Evolutionary conservation across 2,797 vertebrate species (phyloP).

Genomic region (Hyperoplus immaculatus): DNA sequence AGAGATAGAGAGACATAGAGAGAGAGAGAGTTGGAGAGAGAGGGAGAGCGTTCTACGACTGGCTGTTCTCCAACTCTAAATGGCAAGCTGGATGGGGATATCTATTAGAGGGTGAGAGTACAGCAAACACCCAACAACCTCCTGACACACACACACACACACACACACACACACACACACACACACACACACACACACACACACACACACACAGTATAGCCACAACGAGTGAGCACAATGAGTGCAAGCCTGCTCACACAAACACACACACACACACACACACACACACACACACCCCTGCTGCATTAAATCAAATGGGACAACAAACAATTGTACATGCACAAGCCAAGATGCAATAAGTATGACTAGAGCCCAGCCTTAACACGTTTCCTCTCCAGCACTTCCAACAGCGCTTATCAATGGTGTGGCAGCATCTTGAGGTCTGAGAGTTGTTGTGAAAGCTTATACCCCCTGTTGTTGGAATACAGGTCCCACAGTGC

Average conservation of each 20-base stretch:
- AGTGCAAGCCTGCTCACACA: constrained; percentile 12
- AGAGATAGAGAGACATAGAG: constrained; percentile 7
- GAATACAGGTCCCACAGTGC: constrained; percentile 77
- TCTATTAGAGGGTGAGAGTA: constrained; percentile 70
- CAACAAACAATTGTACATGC: constrained; percentile 54
- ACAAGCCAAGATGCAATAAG: constrained; percentile 66
- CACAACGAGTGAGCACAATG: background rate
- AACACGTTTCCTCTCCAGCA: constrained; percentile 38
- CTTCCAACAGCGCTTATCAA: constrained; percentile 44
- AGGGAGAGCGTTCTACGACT: constrained; percentile 55
- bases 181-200: constrained; percentile 31
- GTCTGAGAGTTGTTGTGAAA: constrained; percentile 27
- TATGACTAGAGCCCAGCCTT: constrained; percentile 66
- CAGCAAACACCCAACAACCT: constrained; percentile 44
- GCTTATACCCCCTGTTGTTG: background rate
- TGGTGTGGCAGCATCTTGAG: constrained; percentile 40
- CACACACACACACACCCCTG: constrained; percentile 11
- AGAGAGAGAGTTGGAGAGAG: constrained; percentile 9
- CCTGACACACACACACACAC: constrained; percentile 10
- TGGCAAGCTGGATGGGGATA: constrained; percentile 74
- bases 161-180: constrained; percentile 18
- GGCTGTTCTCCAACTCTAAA: constrained; percentile 78
- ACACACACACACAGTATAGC: constrained; percentile 24
- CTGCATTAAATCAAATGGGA: constrained; percentile 51
- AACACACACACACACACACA: background rate